Conservation (phyloP, 1,140 invertebrate species). For the Drosophila pandora region DNA sequence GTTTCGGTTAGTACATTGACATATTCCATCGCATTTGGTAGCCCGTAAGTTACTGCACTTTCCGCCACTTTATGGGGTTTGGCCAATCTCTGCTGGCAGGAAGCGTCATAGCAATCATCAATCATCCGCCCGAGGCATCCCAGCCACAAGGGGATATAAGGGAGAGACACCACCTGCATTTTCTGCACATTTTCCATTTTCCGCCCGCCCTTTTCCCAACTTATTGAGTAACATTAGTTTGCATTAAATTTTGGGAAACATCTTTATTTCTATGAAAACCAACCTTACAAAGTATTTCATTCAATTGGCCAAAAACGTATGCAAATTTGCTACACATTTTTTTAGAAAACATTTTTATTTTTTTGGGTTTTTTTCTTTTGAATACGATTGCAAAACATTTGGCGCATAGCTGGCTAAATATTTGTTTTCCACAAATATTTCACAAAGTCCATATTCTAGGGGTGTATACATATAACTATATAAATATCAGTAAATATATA, state of each 20-base stretch:
- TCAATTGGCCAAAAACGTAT: slow-evolving; percentile 61
- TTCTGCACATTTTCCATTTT: not conserved
- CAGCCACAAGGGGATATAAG: not conserved
- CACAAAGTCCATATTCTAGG: slow-evolving; percentile 31
- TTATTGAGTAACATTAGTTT: not conserved
- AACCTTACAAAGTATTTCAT: slow-evolving; percentile 62
- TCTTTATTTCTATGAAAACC: slow-evolving; percentile 49
- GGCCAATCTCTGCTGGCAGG: slow-evolving; percentile 26
- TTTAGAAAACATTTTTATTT: not conserved
- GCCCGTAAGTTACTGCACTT: slow-evolving; percentile 8
- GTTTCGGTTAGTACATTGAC: slow-evolving; percentile 1
- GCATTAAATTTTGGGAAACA: slow-evolving; percentile 44
- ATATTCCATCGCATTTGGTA: slow-evolving; percentile 12
- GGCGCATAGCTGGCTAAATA: slow-evolving; percentile 52
- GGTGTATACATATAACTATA: slow-evolving; percentile 43
- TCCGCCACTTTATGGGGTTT: not conserved
- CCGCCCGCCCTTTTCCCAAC: not conserved
- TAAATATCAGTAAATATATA: slow-evolving; percentile 37
- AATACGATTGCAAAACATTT: slow-evolving; percentile 38
- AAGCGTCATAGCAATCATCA: slow-evolving; percentile 36
- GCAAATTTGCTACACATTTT: slow-evolving; percentile 32
- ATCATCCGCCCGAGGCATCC: slow-evolving; percentile 33
- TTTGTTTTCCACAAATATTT: slow-evolving; percentile 22
- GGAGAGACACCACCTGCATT: slow-evolving; percentile 5
- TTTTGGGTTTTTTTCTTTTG: slow-evolving; percentile 15